phyloP scores from a whole-genome alignment of 2,888 invertebrate species.

The Amblyjoppa proteus region DNA sequence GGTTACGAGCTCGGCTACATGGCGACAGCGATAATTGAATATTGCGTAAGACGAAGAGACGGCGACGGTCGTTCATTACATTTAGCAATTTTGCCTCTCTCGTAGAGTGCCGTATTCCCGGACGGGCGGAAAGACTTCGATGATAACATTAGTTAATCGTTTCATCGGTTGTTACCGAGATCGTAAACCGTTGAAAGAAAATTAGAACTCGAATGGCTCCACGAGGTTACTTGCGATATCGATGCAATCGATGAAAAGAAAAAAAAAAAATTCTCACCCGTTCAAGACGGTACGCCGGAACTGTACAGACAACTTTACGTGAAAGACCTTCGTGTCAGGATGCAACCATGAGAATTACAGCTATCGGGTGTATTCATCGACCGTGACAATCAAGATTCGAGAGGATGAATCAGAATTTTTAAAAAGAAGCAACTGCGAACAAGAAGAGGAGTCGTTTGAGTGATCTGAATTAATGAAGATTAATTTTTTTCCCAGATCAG shows the following conservation, averaged over 20 bases:
- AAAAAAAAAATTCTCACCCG: neutral
- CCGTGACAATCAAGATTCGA: conserved; percentile 55
- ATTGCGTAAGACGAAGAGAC: conserved; percentile 67
- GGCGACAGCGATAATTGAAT: conserved; percentile 59
- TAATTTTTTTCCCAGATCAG: neutral
- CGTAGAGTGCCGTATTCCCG: neutral
- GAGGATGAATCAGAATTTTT: neutral
- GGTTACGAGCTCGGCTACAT: conserved; percentile 35
- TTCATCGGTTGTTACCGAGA: neutral
- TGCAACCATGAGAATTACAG: conserved; percentile 52
- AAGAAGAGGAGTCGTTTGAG: conserved; percentile 21
- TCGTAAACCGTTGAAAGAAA: conserved; percentile 18
- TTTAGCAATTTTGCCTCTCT: conserved; percentile 64
- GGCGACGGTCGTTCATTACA: conserved; percentile 73
- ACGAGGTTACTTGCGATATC: neutral
- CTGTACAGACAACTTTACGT: neutral
- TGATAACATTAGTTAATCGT: conserved; percentile 10
- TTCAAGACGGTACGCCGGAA: conserved; percentile 1
- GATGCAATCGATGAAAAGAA: neutral
- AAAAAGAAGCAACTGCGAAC: conserved; percentile 2
- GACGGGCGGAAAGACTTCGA: conserved; percentile 19
- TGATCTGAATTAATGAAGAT: neutral
- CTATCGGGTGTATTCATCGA: conserved; percentile 43
- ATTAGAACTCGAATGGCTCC: conserved; percentile 11
- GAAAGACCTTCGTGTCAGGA: conserved; percentile 37